phyloP scores from a whole-genome alignment of 1,140 invertebrate genomes.

The Samia ricini region DNA sequence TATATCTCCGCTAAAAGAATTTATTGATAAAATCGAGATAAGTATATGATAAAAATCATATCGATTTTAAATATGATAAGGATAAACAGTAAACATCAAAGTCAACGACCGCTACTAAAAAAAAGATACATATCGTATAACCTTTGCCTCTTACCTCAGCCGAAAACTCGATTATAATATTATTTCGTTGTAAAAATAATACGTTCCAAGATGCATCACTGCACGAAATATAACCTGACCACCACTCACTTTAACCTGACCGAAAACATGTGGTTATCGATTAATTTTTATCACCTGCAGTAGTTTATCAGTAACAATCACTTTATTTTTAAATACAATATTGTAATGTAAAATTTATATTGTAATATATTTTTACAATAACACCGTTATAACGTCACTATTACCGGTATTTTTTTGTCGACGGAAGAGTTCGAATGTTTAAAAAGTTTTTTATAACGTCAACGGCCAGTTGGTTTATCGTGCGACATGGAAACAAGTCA shows the following conservation, averaged over 20 bases:
- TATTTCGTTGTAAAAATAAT: conserved; percentile 10
- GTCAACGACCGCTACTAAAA: background rate
- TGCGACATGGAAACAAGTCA: conserved; percentile 41
- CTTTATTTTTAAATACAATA: background rate
- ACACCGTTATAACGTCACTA: conserved; percentile 14
- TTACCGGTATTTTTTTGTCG: conserved; percentile 12
- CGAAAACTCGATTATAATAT: conserved; percentile 51
- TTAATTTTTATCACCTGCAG: conserved; percentile 29
- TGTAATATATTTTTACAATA: background rate
- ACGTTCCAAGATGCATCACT: conserved; percentile 61
- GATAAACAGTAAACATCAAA: background rate
- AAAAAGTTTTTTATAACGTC: conserved; percentile 28
- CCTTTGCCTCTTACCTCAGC: conserved; percentile 45
- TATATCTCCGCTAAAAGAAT: background rate
- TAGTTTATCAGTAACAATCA: conserved; percentile 10
- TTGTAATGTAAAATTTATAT: background rate
- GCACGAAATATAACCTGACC: conserved; percentile 39
- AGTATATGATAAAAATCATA: background rate
- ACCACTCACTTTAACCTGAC: conserved; percentile 21
- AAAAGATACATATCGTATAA: background rate
- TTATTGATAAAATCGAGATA: background rate
- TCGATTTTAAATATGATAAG: background rate
- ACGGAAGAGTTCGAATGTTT: conserved; percentile 16
- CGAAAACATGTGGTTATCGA: conserved; percentile 22
- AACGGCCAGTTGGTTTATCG: conserved; percentile 30